Evolutionary conservation across 2,797 vertebrate species (phyloP), one percentile per base, ranked within the genome.

Genomic region (Aplochiton taeniatus): DNA sequence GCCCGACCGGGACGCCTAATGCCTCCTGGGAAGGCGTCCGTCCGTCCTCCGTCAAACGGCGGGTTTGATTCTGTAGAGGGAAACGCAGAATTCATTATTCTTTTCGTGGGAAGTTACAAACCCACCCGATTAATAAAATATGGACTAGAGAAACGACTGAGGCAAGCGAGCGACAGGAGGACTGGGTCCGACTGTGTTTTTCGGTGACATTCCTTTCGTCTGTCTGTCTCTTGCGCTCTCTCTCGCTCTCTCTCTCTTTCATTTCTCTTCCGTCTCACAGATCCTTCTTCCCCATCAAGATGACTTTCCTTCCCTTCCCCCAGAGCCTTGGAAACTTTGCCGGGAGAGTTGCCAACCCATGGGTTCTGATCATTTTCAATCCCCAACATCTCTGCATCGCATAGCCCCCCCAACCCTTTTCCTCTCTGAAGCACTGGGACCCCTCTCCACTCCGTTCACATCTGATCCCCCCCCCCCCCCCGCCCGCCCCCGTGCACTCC

Each of bases 371-470:
- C 84, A 74, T 80, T 55, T 65, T 86, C 84, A 77, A 77, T 85
- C 85, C 80, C 69, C 78, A 14, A 41, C 72, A 75, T 77, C 78
- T 83, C 80, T 84, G 80, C 84, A 85, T 87, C 79, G 81, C 77
- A 73, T 77, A 80, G 79, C 68, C 72, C 52, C 46, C 10, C 9
- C 61, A 44, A 59, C 46, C 9, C 55, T 10, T 12, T 58, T n/a
- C 55, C 61, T 4, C 63, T 73, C 66, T 61, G 76, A 83, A 80
- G 72, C 74, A 58, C 11, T 74, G 73, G 74, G 78, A 87, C 84
- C 78, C 70, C 47, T 80, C 89, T 84, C 82, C 74, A 89, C 89
- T 88, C 87, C 87, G 84, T 83, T 68, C 81, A 76, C 83, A 85
- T 85, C 85, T 82, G 85, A 83, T 87, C 79, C 80, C 81, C 74